These are phyloP conservation scores for Boulengeromyrus knoepffleri DNA, from an alignment of 2,113 vertebrate species.

Conservation along the genomic window DNA sequence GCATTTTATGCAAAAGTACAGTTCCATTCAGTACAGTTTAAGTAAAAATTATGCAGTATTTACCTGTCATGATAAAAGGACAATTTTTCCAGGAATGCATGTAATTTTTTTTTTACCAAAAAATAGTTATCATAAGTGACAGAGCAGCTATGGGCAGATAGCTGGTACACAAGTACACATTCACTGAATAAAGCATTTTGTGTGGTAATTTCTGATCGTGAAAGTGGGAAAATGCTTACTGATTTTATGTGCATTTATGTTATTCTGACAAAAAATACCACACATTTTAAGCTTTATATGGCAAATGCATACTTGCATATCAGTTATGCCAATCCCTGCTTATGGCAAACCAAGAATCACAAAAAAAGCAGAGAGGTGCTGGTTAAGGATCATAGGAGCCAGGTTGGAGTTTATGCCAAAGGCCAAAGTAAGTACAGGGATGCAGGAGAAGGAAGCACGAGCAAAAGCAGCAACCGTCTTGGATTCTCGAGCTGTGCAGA, in stretches of 20 bases:
- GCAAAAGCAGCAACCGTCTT: constrained; percentile 40
- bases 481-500: background rate
- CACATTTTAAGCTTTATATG: background rate
- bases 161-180: background rate
- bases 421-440: constrained; percentile 25
- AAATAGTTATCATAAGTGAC: background rate
- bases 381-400: background rate
- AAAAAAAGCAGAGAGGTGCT: constrained; percentile 20
- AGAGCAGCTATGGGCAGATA: background rate
- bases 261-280: background rate
- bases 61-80: background rate
- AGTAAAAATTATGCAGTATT: background rate
- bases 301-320: background rate
- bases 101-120: background rate
- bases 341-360: constrained; percentile 4
- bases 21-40: background rate
- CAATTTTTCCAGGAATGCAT: background rate
- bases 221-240: background rate
- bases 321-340: background rate
- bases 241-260: background rate
- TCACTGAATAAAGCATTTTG: background rate
- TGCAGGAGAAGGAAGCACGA: constrained; percentile 21
- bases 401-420: constrained; percentile 18
- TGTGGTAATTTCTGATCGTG: background rate
- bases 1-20: background rate